Evolutionary conservation across 2,888 invertebrate species (phyloP).

Genomic region (Melinaea marsaeus): DNA sequence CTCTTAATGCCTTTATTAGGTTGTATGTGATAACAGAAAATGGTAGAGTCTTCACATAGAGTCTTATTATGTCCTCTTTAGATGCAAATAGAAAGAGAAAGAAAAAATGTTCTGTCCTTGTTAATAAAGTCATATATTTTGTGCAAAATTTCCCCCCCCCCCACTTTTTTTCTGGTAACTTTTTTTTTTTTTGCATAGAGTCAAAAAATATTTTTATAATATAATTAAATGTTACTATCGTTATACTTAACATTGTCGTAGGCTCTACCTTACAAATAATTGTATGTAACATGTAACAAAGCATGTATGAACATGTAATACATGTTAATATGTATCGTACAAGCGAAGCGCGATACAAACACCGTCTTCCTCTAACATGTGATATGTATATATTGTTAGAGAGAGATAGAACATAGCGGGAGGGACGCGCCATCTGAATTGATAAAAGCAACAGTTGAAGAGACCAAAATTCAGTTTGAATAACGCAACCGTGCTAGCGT

Average conservation of each 20-base stretch:
- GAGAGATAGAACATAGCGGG: slow-evolving; percentile 52
- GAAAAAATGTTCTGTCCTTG: too few relatives aligned
- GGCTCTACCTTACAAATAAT: slow-evolving; percentile 30
- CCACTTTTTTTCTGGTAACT: too few relatives aligned
- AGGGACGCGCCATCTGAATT: slow-evolving; percentile 64
- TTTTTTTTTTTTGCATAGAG: not conserved
- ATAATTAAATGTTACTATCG: slow-evolving; percentile 11
- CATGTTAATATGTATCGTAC: slow-evolving; percentile 28
- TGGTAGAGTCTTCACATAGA: too few relatives aligned
- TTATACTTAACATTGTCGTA: slow-evolving; percentile 26
- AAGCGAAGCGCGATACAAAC: slow-evolving; percentile 43
- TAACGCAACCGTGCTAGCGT: slow-evolving; percentile 54
- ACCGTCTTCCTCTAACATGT: slow-evolving; percentile 54
- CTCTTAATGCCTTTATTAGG: too few relatives aligned
- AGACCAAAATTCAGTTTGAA: slow-evolving; percentile 70
- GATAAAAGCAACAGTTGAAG: slow-evolving; percentile 75
- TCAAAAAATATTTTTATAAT: slow-evolving; percentile 15
- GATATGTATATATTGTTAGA: slow-evolving; percentile 43
- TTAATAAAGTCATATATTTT: too few relatives aligned
- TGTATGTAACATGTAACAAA: slow-evolving; percentile 15
- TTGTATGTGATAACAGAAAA: too few relatives aligned
- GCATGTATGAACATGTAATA: slow-evolving; percentile 19
- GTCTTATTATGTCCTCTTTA: too few relatives aligned
- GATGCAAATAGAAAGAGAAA: too few relatives aligned
- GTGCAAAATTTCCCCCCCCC: too few relatives aligned